Conservation (phyloP, 2,797 vertebrate species). For the Epinephelus coioides region DNA sequence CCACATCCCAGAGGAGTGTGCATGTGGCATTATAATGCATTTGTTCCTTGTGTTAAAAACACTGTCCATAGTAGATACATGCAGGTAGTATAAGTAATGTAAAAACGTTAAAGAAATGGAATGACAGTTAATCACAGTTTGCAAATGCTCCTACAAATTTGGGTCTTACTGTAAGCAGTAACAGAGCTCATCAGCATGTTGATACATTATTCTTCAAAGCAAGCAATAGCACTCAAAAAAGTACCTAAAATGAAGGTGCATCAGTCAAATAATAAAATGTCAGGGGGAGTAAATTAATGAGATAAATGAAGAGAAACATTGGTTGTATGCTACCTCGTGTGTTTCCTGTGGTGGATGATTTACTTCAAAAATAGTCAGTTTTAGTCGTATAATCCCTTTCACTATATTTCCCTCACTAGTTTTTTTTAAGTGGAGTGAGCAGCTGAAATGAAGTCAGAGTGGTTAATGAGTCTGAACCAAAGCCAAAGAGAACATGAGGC, state of each 20-base stretch:
- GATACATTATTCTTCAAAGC: not conserved
- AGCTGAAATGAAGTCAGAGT: slow-evolving; percentile 34
- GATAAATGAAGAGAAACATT: no score
- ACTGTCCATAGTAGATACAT: not conserved
- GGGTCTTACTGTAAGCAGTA: not conserved
- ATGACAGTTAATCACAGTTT: not conserved
- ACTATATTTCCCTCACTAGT: not conserved
- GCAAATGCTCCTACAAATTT: not conserved
- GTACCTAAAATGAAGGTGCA: not conserved
- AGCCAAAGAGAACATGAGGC: slow-evolving; percentile 65
- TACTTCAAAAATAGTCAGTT: not conserved
- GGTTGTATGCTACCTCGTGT: not conserved
- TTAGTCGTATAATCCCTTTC: not conserved
- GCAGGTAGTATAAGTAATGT: not conserved
- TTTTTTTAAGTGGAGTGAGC: slow-evolving; percentile 21
- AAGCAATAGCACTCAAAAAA: not conserved
- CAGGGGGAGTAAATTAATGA: no score
- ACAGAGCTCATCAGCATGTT: not conserved
- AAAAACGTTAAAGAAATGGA: not conserved
- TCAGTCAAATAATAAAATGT: not conserved
- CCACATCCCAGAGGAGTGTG: not conserved
- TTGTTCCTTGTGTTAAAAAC: not conserved
- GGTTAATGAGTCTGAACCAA: slow-evolving; percentile 38
- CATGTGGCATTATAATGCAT: not conserved
- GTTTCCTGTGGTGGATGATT: not conserved